These are phyloP conservation scores for Menidia menidia DNA, from an alignment of 2,797 vertebrate genomes.

Conservation along the genomic window DNA sequence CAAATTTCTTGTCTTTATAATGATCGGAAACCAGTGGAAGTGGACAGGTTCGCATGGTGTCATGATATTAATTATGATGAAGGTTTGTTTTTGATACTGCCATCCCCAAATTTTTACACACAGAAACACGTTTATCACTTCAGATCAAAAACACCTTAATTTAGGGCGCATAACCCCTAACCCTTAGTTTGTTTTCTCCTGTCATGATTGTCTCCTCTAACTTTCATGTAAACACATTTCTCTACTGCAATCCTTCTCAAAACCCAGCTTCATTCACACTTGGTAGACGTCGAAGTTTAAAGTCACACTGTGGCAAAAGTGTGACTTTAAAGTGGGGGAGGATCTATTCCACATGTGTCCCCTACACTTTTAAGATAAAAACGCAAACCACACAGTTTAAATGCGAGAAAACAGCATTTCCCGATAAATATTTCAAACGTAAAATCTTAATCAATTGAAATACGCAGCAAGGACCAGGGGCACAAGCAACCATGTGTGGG, in stretches of 20 bases:
- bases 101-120: background rate
- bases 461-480: background rate
- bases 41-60: background rate
- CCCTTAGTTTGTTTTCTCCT: no score
- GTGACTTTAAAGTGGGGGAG: no score
- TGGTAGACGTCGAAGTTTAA: background rate
- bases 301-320: background rate
- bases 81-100: background rate
- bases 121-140: background rate
- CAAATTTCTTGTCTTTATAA: background rate
- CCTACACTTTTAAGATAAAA: background rate
- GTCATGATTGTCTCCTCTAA: background rate
- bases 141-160: background rate
- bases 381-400: slow-evolving; percentile 11
- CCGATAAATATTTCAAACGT: background rate
- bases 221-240: background rate
- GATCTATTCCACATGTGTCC: background rate
- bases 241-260: background rate
- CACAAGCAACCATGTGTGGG: background rate
- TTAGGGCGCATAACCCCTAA: no score
- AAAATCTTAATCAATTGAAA: background rate
- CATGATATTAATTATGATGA: background rate
- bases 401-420: background rate
- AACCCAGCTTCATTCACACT: background rate
- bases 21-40: no score